phyloP scores from a whole-genome alignment of 2,113 vertebrate species.

The Dasyornis broadbenti region DNA sequence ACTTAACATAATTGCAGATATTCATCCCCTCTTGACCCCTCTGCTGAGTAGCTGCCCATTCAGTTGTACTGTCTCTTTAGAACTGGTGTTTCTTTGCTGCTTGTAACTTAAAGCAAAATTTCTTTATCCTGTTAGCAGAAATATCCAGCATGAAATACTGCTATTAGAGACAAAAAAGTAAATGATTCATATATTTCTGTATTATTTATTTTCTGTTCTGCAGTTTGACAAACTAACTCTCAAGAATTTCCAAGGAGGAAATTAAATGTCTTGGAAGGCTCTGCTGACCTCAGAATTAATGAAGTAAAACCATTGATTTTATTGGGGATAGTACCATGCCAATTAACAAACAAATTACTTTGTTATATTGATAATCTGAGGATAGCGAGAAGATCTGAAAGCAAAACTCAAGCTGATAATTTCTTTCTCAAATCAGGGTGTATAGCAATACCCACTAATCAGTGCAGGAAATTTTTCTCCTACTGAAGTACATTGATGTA shows the following conservation, averaged over 20 bases:
- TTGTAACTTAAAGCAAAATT: not conserved
- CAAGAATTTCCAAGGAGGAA: constrained; percentile 10
- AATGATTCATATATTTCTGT: not conserved
- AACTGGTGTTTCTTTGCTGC: not conserved
- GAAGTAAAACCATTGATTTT: not conserved
- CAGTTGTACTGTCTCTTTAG: not conserved
- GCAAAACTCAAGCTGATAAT: not conserved
- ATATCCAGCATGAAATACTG: not conserved
- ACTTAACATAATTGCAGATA: not conserved
- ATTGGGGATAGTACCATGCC: not conserved
- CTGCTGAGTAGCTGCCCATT: not conserved
- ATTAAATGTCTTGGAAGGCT: constrained; percentile 7
- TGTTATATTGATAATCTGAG: not conserved
- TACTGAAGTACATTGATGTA: not conserved
- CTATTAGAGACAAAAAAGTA: not conserved
- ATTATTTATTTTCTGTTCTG: not conserved
- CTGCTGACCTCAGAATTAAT: constrained; percentile 14
- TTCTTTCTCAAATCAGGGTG: not conserved
- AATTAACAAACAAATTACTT: constrained; percentile 20
- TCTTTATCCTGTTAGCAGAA: not conserved
- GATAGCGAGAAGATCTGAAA: not conserved
- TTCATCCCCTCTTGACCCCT: not conserved
- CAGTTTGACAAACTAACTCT: constrained; percentile 27
- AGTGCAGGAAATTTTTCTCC: not conserved
- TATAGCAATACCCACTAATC: not conserved